These are phyloP conservation scores for Amazona guildingii DNA, from an alignment of 2,113 vertebrate species.

Conservation along the genomic window DNA sequence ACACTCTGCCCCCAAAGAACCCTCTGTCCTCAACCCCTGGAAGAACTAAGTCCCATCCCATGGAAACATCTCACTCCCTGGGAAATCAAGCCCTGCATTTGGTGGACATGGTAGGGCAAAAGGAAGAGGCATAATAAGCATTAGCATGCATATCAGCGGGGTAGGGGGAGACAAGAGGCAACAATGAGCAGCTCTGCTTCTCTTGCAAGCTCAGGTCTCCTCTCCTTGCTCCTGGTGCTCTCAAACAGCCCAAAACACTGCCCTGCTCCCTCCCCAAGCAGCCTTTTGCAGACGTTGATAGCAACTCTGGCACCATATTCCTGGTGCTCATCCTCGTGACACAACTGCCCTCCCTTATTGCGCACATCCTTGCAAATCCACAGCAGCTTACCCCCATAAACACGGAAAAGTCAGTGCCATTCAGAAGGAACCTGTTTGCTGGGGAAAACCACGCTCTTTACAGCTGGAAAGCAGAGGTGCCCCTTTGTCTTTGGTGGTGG, in stretches of 20 bases:
- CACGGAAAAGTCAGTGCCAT: rapidly evolving
- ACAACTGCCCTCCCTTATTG: rapidly evolving
- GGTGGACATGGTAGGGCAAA: neutral
- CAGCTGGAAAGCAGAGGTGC: neutral
- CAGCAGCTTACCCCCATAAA: rapidly evolving
- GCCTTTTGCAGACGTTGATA: neutral
- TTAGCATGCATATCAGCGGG: rapidly evolving
- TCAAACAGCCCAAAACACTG: neutral
- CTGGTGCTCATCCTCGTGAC: rapidly evolving
- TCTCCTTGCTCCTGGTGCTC: neutral
- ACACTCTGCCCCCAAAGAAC: rapidly evolving
- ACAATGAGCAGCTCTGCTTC: neutral
- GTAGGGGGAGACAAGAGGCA: neutral
- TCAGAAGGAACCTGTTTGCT: neutral
- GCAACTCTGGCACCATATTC: neutral
- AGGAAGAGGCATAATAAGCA: neutral
- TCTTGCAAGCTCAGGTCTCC: neutral
- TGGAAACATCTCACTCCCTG: neutral
- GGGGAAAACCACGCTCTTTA: neutral
- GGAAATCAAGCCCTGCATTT: neutral
- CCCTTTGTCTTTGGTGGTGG: rapidly evolving
- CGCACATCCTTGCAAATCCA: neutral
- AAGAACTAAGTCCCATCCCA: neutral
- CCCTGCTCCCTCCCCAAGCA: neutral
- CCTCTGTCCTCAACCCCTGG: neutral